Percentiles rank a stretch among this genome's conserved stretches.
These are phyloP conservation scores for Cordylochernes scorpioides DNA, from an alignment of 2,888 invertebrate genomes.

Conservation along the genomic window DNA sequence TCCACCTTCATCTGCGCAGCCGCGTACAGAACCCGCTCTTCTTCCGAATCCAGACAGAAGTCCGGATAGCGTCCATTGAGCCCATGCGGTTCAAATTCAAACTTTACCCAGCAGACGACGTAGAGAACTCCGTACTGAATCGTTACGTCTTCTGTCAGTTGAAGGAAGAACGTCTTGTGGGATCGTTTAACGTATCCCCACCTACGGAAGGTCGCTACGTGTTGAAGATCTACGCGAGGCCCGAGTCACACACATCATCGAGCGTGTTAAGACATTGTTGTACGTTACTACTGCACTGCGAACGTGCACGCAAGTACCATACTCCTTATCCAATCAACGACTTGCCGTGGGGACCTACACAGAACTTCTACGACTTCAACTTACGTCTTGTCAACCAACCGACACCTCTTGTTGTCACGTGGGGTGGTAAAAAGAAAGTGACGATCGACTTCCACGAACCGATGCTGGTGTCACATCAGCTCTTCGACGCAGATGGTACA, in stretches of 20 bases:
- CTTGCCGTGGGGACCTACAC: conserved; percentile 19
- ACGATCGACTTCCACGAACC: conserved; percentile 9
- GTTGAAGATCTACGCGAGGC: conserved; percentile 17
- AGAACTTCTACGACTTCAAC: conserved; percentile 17
- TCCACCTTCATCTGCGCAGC: conserved; percentile 16
- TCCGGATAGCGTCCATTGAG: conserved; percentile 16
- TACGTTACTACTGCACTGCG: conserved; percentile 17
- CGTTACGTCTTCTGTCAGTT: conserved; percentile 18
- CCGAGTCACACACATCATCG: conserved; percentile 17
- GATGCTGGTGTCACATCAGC: conserved; percentile 14
- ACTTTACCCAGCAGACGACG: conserved; percentile 17
- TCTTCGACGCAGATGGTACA: conserved; percentile 14
- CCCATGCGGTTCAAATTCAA: conserved; percentile 19
- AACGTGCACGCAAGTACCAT: conserved; percentile 14
- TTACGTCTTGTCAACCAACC: conserved; percentile 16
- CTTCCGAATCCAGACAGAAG: conserved; percentile 17
- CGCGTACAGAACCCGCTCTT: conserved; percentile 15
- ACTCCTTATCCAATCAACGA: conserved; percentile 16
- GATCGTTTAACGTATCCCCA: conserved; percentile 21
- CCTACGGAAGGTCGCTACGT: conserved; percentile 23
- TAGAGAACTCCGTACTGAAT: conserved; percentile 17
- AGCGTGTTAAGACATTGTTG: conserved; percentile 16
- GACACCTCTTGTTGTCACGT: conserved; percentile 17
- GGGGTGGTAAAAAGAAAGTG: conserved; percentile 17
- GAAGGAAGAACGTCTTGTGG: conserved; percentile 16